Evolutionary conservation across 2,797 vertebrate genomes (phyloP), one percentile per base, ranked within the genome.

Genomic region (Neoniphon sammara): DNA sequence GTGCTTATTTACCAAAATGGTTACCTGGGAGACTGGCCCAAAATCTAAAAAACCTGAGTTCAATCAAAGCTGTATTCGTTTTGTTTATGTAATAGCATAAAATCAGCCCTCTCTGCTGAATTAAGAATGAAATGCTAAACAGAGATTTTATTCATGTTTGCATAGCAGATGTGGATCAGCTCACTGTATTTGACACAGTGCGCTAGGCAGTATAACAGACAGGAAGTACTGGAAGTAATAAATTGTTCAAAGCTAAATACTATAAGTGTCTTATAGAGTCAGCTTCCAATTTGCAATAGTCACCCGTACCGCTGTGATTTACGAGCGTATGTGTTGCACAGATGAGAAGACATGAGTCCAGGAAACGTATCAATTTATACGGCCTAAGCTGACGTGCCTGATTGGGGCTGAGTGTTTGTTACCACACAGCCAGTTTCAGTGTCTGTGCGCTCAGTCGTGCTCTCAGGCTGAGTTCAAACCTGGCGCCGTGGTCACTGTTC

Each of bases 1-100:
- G 76, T 82, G 75, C 84, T 88, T 85, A 74, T 90, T 90, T 88
- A 89, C 63, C 66, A 73, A 74, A 76, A 61, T 50, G 21, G 78
- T 90, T 87, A 86, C 89, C 85, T 58, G 54, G 77, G 87, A 85
- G 47, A 86, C 54, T 0, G 49, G 25, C 52, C 75, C 39, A 31
- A 42, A 83, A 54, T 76, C 10, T 1, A 77, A 72, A 59, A 64
- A 52, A 50, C 75, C 76, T 77, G 67, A 80, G 27, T 84, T 84
- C 36, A 85, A 85, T 87, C 74, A 78, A 78, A 78, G 75, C 54
- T 77, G 67, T 62, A 64, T 80, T 66, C 70, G 66, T 67, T 80
- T 71, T 81, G 78, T 86, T 77, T 84, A 82, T 74, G 63, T 73
- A 75, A 77, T 18, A 39, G 49, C 73, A 78, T 80, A 63, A 80